Conservation (phyloP, 1,140 invertebrate species). For the Drosophila mauritiana region DNA sequence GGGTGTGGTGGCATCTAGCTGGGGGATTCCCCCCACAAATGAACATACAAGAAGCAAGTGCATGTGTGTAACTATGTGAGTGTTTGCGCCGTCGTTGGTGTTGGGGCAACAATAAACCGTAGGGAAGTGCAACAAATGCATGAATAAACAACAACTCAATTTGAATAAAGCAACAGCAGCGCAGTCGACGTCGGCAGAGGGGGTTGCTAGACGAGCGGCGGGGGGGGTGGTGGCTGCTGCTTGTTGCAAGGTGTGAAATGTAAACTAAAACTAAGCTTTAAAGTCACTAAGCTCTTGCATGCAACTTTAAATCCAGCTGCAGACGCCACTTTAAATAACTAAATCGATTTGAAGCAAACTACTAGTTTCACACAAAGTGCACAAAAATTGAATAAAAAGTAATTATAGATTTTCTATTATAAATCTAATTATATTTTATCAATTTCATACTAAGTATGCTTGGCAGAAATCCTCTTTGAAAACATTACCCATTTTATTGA, state of each 20-base stretch:
- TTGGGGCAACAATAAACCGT: conserved; percentile 65
- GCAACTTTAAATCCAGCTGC: neutral
- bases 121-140: conserved; percentile 78
- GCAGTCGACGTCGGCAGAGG: conserved; percentile 1
- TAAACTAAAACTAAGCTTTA: conserved; percentile 22
- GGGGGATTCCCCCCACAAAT: conserved; percentile 38
- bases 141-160: conserved; percentile 82
- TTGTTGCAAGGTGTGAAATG: conserved; percentile 13
- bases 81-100: conserved; percentile 20
- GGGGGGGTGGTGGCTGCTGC: conserved; percentile 1
- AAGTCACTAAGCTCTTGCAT: conserved; percentile 16
- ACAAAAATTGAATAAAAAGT: too few relatives aligned
- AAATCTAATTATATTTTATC: neutral
- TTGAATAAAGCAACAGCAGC: conserved; percentile 73
- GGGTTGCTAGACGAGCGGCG: neutral
- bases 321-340: too few relatives aligned
- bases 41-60: conserved; percentile 21
- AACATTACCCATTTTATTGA: neutral
- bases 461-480: neutral
- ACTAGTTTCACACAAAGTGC: too few relatives aligned
- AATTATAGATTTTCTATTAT: too few relatives aligned
- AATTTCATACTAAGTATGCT: neutral
- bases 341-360: too few relatives aligned
- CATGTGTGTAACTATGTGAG: neutral
- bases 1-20: neutral